Conservation (phyloP, 2,113 vertebrate species). For the Acanthochromis polyacanthus region DNA sequence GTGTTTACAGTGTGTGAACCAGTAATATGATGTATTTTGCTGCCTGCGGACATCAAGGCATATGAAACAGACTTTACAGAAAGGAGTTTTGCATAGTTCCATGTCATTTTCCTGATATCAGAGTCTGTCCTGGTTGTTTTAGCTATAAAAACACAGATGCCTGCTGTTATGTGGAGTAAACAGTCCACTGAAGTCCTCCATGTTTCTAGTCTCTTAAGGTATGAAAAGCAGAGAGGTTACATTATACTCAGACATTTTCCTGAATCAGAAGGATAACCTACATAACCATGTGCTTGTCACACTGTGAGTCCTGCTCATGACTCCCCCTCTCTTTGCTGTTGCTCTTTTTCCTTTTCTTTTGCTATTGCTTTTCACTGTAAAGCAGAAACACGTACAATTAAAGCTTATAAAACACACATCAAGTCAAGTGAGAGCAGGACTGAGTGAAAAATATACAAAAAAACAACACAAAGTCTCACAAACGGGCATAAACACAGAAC, state of each 20-base stretch:
- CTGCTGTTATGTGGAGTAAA: not conserved
- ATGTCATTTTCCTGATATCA: not conserved
- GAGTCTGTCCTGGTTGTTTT: not conserved
- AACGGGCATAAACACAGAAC: slow-evolving; percentile 45
- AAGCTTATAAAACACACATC: slow-evolving; percentile 27
- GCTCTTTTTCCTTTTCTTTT: slow-evolving; percentile 2
- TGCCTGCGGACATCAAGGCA: not conserved
- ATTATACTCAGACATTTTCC: slow-evolving; percentile 10
- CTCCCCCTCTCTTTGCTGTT: slow-evolving; percentile 31
- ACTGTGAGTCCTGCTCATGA: slow-evolving; percentile 69
- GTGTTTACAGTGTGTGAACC: slow-evolving; percentile 11
- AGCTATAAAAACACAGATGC: not conserved
- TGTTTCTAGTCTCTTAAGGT: not conserved
- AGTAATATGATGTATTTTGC: not conserved
- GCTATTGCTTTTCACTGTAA: slow-evolving; percentile 37
- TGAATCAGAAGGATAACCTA: not conserved
- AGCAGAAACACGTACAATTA: slow-evolving; percentile 32
- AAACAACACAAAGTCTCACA: slow-evolving; percentile 28
- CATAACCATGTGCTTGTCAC: not conserved
- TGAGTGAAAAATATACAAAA: slow-evolving; percentile 58
- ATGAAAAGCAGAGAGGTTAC: not conserved
- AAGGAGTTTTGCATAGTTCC: slow-evolving; percentile 21
- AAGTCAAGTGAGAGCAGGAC: slow-evolving; percentile 44
- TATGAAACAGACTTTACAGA: not conserved
- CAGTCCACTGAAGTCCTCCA: not conserved